These are phyloP conservation scores for Dicyrtomina minuta DNA, from an alignment of 2,888 invertebrate species.

Conservation along the genomic window DNA sequence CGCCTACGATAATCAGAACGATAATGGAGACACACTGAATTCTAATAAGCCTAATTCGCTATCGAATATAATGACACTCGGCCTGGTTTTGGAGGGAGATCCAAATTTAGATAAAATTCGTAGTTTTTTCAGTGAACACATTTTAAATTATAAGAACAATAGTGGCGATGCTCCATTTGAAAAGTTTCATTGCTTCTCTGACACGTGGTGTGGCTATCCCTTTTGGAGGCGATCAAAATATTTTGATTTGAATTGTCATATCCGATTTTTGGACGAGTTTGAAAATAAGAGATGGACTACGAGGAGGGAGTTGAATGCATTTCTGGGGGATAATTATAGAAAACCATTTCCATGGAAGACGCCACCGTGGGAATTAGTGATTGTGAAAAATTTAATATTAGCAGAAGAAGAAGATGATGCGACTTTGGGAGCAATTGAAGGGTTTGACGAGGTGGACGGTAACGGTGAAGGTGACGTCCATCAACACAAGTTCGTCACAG, in stretches of 20 bases:
- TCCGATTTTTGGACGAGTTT: constrained; percentile 16
- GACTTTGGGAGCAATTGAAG: background rate
- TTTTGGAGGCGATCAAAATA: constrained; percentile 18
- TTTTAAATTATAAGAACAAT: constrained; percentile 21
- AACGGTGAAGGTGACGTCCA: background rate
- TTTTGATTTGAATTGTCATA: constrained; percentile 3
- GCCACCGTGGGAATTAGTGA: constrained; percentile 17
- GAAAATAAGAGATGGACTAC: background rate
- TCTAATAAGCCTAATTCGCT: background rate
- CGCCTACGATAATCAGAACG: background rate
- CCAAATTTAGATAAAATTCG: constrained; percentile 19
- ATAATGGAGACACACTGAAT: background rate
- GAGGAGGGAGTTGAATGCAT: constrained; percentile 16
- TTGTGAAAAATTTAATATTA: constrained; percentile 13
- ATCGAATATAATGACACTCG: constrained; percentile 6
- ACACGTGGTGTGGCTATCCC: constrained; percentile 10
- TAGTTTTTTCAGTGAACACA: constrained; percentile 20
- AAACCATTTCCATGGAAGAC: constrained; percentile 10
- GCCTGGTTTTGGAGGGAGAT: constrained; percentile 16
- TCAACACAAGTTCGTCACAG: background rate
- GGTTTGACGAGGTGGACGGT: background rate
- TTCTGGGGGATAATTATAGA: constrained; percentile 13
- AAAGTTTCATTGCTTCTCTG: constrained; percentile 14
- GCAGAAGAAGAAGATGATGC: background rate
- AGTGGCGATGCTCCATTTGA: constrained; percentile 5